Evolutionary conservation across 2,113 vertebrate genomes (phyloP), one percentile per base, ranked within the genome.

Genomic region (Symphodus melops): DNA sequence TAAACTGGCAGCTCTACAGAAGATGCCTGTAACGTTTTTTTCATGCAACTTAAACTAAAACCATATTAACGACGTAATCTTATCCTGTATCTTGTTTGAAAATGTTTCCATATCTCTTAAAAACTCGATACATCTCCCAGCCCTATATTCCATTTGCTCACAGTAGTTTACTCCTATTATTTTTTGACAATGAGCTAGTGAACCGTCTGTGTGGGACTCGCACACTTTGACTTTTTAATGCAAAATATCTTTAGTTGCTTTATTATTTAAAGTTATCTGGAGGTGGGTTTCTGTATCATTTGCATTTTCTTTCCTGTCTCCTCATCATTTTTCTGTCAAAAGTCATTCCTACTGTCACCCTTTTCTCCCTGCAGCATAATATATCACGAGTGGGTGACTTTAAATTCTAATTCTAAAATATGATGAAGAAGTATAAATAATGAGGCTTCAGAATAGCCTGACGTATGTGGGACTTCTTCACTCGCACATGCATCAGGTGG

Each of bases 361-460:
- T 33, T 8, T 23, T 72, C 13, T 60, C 23, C 9, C 12, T 54
- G 52, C 37, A 39, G 25, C 21, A 25, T 21, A 20, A 67, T 62
- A 21, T 9, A 20, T n/a, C n/a, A 51, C 19, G 13, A 48, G 39
- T 51, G 42, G 33, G 5, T 61, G 68, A 56, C 77, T 54, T 37
- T n/a, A 36, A 36, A 54, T 51, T n/a, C 48, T n/a, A 10, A n/a
- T 17, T 1, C 13, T 51, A 17, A 20, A n/a, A 9, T 51, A n/a
- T 2, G 6, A 6, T 20, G 8, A n/a, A 2, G 13, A 51, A 20
- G 7, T 20, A 9, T 51, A n/a, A 20, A 8, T 51, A 20, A 8
- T 51, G 19, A 51, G 19, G 19, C 17, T 51, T 51, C 48, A 51
- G 48, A 8, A 9, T 9, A 49, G 3, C 19, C 16, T 13, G 17